A percentile compares a stretch with the other conserved stretches of the same genome.
Evolutionary conservation across 2,113 vertebrate genomes (phyloP).

Genomic region (Acanthochromis polyacanthus): DNA sequence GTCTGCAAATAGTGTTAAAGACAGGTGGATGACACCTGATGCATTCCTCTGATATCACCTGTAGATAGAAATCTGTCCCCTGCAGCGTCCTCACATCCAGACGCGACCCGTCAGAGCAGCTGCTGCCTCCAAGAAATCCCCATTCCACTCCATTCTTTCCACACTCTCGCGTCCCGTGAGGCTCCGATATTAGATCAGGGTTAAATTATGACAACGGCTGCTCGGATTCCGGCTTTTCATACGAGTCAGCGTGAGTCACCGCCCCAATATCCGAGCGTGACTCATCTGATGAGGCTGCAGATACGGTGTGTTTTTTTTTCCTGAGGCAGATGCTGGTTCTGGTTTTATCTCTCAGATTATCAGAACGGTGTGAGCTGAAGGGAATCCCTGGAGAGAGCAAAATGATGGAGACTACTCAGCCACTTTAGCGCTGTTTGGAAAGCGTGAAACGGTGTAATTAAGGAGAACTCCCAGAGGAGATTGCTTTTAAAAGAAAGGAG

Average conservation of each 20-base stretch:
- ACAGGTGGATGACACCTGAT: too few relatives aligned
- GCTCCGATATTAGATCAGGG: slow-evolving; percentile 6
- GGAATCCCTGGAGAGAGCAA: slow-evolving; percentile 12
- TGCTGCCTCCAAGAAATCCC: not conserved
- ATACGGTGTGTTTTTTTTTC: slow-evolving; percentile 35
- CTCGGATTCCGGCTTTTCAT: not conserved
- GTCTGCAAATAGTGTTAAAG: too few relatives aligned
- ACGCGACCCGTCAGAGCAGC: not conserved
- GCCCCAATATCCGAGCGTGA: slow-evolving; percentile 44
- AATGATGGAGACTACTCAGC: slow-evolving; percentile 13
- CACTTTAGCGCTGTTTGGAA: slow-evolving; percentile 17
- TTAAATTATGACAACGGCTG: slow-evolving; percentile 33
- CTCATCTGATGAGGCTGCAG: slow-evolving; percentile 52
- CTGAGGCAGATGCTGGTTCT: slow-evolving; percentile 4
- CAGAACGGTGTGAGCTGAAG: not conserved
- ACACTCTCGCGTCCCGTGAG: not conserved
- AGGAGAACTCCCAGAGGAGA: not conserved
- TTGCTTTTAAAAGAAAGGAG: not conserved
- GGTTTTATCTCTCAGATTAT: slow-evolving; percentile 13
- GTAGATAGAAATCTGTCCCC: not conserved
- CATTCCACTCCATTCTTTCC: slow-evolving; percentile 2
- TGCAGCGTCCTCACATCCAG: slow-evolving; percentile 7
- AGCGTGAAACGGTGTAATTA: slow-evolving; percentile 2
- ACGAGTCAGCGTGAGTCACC: slow-evolving; percentile 50
- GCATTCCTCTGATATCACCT: not conserved